Evolutionary conservation across 2,113 vertebrate species (phyloP).

Genomic region (Aegotheles bennettii): DNA sequence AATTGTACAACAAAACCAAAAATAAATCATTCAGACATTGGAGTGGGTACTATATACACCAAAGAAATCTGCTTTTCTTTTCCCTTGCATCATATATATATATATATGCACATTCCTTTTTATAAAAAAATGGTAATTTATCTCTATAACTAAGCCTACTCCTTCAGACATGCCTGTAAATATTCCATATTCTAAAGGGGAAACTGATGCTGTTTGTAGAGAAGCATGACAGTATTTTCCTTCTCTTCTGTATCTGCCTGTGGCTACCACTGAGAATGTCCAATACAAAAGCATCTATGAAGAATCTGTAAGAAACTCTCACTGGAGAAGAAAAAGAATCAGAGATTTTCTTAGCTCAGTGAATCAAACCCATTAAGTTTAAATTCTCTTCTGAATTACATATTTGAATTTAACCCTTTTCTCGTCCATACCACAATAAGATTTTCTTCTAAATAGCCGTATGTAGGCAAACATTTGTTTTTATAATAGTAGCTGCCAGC

Average conservation of each 20-base stretch:
- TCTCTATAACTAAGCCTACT: fast-evolving
- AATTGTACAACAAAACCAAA: background rate
- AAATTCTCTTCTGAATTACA: background rate
- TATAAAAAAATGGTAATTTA: background rate
- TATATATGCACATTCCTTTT: background rate
- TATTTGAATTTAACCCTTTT: background rate
- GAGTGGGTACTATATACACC: fast-evolving
- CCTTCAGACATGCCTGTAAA: background rate
- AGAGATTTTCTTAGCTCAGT: background rate
- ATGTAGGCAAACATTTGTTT: background rate
- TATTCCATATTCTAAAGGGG: background rate
- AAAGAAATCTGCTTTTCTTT: background rate
- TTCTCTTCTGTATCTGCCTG: background rate
- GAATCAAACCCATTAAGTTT: background rate
- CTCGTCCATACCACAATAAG: background rate
- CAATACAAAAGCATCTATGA: background rate
- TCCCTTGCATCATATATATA: background rate
- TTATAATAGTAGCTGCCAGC: background rate
- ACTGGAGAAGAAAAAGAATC: background rate
- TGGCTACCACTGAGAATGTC: background rate
- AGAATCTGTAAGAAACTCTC: background rate
- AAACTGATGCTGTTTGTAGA: background rate
- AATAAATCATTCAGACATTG: background rate
- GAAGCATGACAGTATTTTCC: background rate
- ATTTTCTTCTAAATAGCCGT: background rate